phyloP scores from a whole-genome alignment of 2,888 invertebrate genomes.

The Euplagia quadripunctaria region DNA sequence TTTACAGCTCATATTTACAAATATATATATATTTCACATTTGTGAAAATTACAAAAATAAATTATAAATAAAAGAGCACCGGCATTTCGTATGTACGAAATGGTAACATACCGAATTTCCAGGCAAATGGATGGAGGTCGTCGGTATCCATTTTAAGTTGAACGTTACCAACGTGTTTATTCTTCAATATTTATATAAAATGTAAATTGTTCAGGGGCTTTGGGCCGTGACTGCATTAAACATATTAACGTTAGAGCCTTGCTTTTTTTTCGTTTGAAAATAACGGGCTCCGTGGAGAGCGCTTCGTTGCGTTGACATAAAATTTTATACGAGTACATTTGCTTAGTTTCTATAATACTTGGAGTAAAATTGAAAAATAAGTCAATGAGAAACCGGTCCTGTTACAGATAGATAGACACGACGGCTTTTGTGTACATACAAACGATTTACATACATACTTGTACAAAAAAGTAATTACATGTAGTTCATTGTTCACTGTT shows the following conservation, averaged over 20 bases:
- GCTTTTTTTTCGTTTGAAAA: constrained; percentile 63
- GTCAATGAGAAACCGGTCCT: too few species aligned
- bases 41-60: too few species aligned
- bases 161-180: constrained; percentile 59
- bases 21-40: too few species aligned
- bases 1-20: too few species aligned
- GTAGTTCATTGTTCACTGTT: too few species aligned
- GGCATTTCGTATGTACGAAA: constrained; percentile 15
- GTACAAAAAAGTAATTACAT: too few species aligned
- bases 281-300: constrained; percentile 59
- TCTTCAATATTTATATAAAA: constrained; percentile 74
- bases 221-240: constrained; percentile 57
- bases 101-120: constrained; percentile 29
- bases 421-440: neutral
- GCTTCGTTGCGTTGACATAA: constrained; percentile 52
- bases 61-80: too few species aligned
- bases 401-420: neutral
- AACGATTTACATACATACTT: too few species aligned
- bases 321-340: constrained; percentile 50
- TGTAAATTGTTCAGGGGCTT: constrained; percentile 74
- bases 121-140: constrained; percentile 42
- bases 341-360: neutral
- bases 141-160: constrained; percentile 56
- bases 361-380: neutral
- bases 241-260: constrained; percentile 53